Evolutionary conservation across 1,140 invertebrate genomes (phyloP), one percentile per base, ranked within the genome.

Genomic region (Brachystomella parvula): DNA sequence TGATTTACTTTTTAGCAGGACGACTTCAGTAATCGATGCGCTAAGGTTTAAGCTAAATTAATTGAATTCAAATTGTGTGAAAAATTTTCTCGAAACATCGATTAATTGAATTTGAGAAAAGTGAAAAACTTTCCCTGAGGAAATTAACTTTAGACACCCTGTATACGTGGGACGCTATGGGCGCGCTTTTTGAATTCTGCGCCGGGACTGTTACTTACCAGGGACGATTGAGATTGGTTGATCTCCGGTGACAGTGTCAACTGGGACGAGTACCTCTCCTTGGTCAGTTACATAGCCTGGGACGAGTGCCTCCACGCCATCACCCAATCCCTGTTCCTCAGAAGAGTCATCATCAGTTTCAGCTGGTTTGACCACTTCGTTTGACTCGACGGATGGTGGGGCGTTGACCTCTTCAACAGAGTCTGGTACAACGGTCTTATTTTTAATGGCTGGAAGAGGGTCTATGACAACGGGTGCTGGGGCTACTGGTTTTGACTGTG

Each of bases 241-340:
- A 63, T 68, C 65, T 63, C 72, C 72, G 19, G 67, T 71, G 47
- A 73, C 72, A 3, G 72, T 73, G 57, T 73, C 72, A 39, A 73
- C 69, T 0, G 72, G 72, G 17, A 73, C 72, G 2, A 73, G 59
- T 9, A 73, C 69, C 61, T 73, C 72, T 63, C 72, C 72, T 68
- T 73, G 69, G 24, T 73, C 72, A 31, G 72, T 73, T 58, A 73
- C 69, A 47, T 73, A 73, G 21, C 72, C 72, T 21, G 72, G 72
- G 3, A 73, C 72, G 15, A 73, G 33, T 56, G 72, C 72, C 61
- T 73, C 72, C 24, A 73, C 64, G 12, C 63, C 63, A 30, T 53
- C 64, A n/a, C 29, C 21, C 15, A 31, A 44, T 2, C 26, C 49
- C 24, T 47, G 30, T 49, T 71, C 61, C 12, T 62, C 47, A 6